phyloP scores from a whole-genome alignment of 1,140 invertebrate genomes.

The Drepana arcuata region DNA sequence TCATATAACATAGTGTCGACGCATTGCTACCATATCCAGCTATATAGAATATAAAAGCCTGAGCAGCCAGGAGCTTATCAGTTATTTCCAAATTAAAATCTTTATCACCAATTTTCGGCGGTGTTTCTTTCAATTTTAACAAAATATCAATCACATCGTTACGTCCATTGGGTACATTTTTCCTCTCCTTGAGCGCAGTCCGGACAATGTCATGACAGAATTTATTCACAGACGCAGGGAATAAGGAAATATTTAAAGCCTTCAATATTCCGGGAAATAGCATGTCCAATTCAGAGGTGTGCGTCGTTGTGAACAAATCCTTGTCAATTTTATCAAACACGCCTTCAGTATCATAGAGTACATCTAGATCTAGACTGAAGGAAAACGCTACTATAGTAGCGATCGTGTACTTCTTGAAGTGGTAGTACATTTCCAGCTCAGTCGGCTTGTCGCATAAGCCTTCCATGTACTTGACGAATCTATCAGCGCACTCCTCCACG shows the following conservation, averaged over 20 bases:
- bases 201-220: slow-evolving; percentile 20
- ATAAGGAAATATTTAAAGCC: slow-evolving; percentile 13
- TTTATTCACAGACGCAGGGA: slow-evolving; percentile 4
- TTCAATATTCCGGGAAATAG: slow-evolving; percentile 20
- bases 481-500: slow-evolving; percentile 29
- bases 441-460: slow-evolving; percentile 1
- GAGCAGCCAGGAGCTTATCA: slow-evolving; percentile 38
- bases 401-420: slow-evolving; percentile 13
- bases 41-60: slow-evolving; percentile 43
- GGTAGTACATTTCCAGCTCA: slow-evolving; percentile 9
- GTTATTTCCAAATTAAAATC: slow-evolving; percentile 11
- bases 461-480: slow-evolving; percentile 33
- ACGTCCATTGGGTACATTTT: slow-evolving; percentile 3
- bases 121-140: slow-evolving; percentile 32
- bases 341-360: slow-evolving; percentile 4
- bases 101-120: slow-evolving; percentile 1
- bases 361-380: slow-evolving; percentile 15
- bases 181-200: slow-evolving; percentile 10
- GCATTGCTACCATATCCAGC: slow-evolving; percentile 39
- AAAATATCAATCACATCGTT: slow-evolving; percentile 25
- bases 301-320: slow-evolving; percentile 8
- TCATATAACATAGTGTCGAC: slow-evolving; percentile 15
- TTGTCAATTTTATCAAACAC: slow-evolving; percentile 12
- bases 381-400: slow-evolving; percentile 10
- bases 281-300: slow-evolving; percentile 16